Base-by-base conservation (phyloP, 2,888 invertebrate genomes). In the Ormyrus pomaceus region DNA sequence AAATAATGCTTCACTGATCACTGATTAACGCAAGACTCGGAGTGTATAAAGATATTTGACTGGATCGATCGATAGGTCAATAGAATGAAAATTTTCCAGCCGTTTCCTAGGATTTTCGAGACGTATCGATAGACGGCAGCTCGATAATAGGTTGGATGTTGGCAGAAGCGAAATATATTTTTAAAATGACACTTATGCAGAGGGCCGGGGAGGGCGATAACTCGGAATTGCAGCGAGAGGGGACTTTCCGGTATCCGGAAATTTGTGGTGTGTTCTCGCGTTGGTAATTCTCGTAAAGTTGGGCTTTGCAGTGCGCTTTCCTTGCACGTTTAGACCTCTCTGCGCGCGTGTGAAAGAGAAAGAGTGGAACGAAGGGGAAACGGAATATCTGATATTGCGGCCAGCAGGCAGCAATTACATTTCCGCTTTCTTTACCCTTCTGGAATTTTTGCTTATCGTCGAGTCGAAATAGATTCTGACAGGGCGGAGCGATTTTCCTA, bases 181-280 rank as follows among this genome's bases (percentile, higher is more conserved):
- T 80, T 70, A 53, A 80, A 81, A 77, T 59, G 58, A 70, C 73
- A 66, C 69, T 80, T 65, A 68, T 13, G 19, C 62, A 77, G 51
- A 55, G 65, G 65, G 62, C 58, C 51, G 68, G 34, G 34, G 70
- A 56, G 58, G 59, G 72, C 81, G 79, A 81, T 83, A 82, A 83
- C 82, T 82, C 75, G 79, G 78, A 81, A 82, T 83, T 80, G 81
- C 71, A 79, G 79, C 70, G 65, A 68, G 34, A 34, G 71, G 74
- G 73, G 71, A 82, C 80, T 80, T 79, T 79, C 68, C 68, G 73
- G 77, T 80, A 81, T 79, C 79, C 78, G 75, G 74, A 79, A 84
- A 82, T 83, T 83, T 82, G 82, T 80, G 81, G 80, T 77, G 74
- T 77, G 77, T 79, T 71, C 62, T 70, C 80, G 70, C 76, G 13